A percentile compares a stretch with the other conserved stretches of the same genome.
Conservation (phyloP, 1,140 invertebrate genomes). For the Philotrypesis tridentata region DNA sequence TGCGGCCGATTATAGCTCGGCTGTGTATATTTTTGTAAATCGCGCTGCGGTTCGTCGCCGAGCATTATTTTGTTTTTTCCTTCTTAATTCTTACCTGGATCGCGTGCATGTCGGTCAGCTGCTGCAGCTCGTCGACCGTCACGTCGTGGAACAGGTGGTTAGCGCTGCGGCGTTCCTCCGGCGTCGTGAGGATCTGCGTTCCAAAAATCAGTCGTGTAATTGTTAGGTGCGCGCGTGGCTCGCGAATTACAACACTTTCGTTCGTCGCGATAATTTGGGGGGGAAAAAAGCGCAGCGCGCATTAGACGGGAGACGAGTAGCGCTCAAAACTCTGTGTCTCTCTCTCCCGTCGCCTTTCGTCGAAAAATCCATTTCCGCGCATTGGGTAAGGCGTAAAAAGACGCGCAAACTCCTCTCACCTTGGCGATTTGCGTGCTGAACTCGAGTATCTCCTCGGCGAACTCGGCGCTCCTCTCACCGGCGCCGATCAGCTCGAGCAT, state of each 20-base stretch:
- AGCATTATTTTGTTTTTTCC: neutral
- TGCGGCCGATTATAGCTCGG: neutral
- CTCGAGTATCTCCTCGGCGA: slow-evolving; percentile 80
- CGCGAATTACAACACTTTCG: too few species aligned
- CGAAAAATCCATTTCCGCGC: neutral
- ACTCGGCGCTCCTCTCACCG: slow-evolving; percentile 72
- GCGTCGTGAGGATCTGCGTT: slow-evolving; percentile 82
- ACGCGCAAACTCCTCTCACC: slow-evolving; percentile 63
- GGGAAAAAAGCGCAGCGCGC: too few species aligned
- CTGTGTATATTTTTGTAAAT: neutral
- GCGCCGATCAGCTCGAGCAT: slow-evolving; percentile 74
- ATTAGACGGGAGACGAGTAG: too few species aligned
- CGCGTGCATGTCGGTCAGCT: slow-evolving; percentile 70
- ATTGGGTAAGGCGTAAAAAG: neutral
- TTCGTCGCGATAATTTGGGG: too few species aligned
- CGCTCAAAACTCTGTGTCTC: neutral
- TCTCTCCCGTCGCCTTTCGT: neutral
- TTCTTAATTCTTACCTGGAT: slow-evolving; percentile 61
- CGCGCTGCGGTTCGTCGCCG: neutral
- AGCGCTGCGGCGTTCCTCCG: slow-evolving; percentile 80
- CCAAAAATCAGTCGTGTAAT: too few species aligned
- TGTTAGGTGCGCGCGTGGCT: too few species aligned
- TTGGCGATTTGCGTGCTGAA: slow-evolving; percentile 83
- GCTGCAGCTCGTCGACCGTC: slow-evolving; percentile 77
- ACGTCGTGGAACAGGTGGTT: slow-evolving; percentile 85